Conservation (phyloP, 2,888 invertebrate genomes). For the Cryptocheilus praepositus region DNA sequence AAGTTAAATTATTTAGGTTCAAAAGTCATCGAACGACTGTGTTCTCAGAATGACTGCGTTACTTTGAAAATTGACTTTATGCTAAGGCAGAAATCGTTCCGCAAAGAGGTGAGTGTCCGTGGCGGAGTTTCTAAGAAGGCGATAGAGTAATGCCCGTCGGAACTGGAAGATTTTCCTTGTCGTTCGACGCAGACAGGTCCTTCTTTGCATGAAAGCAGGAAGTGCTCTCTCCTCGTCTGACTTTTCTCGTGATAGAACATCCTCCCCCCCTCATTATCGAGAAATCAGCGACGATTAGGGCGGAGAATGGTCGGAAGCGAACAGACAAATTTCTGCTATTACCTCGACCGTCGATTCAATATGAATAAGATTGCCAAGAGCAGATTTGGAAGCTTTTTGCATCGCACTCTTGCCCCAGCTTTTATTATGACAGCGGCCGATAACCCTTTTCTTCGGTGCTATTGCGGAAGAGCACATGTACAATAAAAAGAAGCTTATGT, state of each 20-base stretch:
- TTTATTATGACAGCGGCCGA: no score
- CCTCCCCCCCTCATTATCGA: constrained; percentile 26
- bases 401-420: no score
- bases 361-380: constrained; percentile 2
- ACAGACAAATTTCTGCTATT: constrained; percentile 33
- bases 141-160: neutral
- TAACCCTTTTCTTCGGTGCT: no score
- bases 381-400: no score
- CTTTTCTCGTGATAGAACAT: constrained; percentile 7
- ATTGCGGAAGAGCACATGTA: no score
- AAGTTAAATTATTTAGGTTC: no score
- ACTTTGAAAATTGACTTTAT: neutral
- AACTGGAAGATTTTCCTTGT: neutral
- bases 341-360: constrained; percentile 19
- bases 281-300: constrained; percentile 20
- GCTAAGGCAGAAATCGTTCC: neutral
- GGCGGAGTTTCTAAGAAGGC: neutral
- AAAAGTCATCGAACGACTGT: no score
- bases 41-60: no score
- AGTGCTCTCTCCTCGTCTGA: neutral
- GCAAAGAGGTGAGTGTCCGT: neutral
- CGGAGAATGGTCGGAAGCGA: constrained; percentile 1
- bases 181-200: neutral
- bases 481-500: no score
- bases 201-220: neutral